Base-by-base conservation (phyloP, 1,140 invertebrate genomes). In the Zaprionus nigranus region DNA sequence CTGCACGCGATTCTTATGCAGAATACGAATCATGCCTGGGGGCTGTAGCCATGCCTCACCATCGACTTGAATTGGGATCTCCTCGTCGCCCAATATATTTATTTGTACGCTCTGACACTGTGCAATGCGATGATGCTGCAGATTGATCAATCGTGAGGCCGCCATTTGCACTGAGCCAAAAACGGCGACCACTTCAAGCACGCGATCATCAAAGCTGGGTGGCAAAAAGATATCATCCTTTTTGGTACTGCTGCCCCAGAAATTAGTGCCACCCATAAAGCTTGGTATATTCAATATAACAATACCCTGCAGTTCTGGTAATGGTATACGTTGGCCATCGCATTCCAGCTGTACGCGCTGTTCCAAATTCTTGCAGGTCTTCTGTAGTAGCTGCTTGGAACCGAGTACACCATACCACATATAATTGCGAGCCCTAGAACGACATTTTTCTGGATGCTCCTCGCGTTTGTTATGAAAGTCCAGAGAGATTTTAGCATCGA, bases 11-110 rank as follows among this genome's bases (percentile, higher is more conserved):
- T 99, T 99, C 93, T 99, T 99, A 93, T 99, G 98, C 78, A 98
- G 96, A 64, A 99, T 99, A 51, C 97, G 95, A 79, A 99, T 98
- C 82, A 98, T 97, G 30, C 98, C 98, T 0, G 98, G 98, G 1
- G 97, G 97, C 93, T 99, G 98, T n/a, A 99, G 94, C 98, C 98
- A 99, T 11, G 98, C 98, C 93, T 99, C 98, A 1, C 98, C 98
- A 93, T 99, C 98, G 20, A 99, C 98, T 93, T 99, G 97, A 75
- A 96, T 96, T 15, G 97, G 97, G 38, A 98, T 97, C 64, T 96
- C 96, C 93, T 98, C 97, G 51, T 97, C 96, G 17, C 96, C 98
- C 71, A 98, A 93, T 82, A 99, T 99, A 84, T 98, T 98, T 78
- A 99, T 99, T 93, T 99, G 98, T 2, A 99, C 96, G 34, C 96